phyloP scores from a whole-genome alignment of 2,888 invertebrate genomes.

The Agapostemon virescens region DNA sequence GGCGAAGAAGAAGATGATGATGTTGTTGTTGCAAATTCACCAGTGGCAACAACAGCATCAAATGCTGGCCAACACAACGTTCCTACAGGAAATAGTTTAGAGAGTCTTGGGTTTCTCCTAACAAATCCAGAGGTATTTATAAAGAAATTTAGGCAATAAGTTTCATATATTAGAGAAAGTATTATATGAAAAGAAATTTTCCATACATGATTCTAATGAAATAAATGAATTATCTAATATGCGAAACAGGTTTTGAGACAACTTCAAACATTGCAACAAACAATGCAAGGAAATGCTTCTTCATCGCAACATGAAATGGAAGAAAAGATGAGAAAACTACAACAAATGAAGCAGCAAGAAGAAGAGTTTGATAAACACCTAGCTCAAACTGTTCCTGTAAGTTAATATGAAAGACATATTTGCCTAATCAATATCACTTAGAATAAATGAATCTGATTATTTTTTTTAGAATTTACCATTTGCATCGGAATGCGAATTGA shows the following conservation, averaged over 20 bases:
- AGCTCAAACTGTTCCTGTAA: slow-evolving; percentile 87
- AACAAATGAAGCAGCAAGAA: slow-evolving; percentile 87
- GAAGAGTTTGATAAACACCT: slow-evolving; percentile 89
- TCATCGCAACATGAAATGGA: slow-evolving; percentile 84
- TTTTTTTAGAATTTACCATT: slow-evolving; percentile 83
- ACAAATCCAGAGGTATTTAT: slow-evolving; percentile 77
- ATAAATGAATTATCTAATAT: background rate
- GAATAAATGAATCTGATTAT: background rate
- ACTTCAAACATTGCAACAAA: slow-evolving; percentile 88
- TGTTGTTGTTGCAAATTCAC: slow-evolving; percentile 79
- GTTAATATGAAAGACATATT: slow-evolving; percentile 11
- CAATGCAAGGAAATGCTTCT: slow-evolving; percentile 74
- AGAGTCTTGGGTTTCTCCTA: slow-evolving; percentile 76
- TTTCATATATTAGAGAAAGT: background rate
- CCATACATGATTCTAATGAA: background rate
- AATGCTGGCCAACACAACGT: slow-evolving; percentile 70
- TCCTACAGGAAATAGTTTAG: slow-evolving; percentile 73
- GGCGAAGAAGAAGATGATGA: slow-evolving; percentile 94
- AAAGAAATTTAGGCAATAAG: background rate
- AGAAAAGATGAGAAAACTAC: slow-evolving; percentile 85
- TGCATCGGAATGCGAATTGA: slow-evolving; percentile 85
- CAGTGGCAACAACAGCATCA: slow-evolving; percentile 73
- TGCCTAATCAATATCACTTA: background rate
- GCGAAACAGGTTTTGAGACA: slow-evolving; percentile 90
- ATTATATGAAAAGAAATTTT: background rate